A percentile compares a stretch with the other conserved stretches of the same genome.
These are phyloP conservation scores for Atta texana DNA, from an alignment of 1,140 invertebrate genomes.

Conservation along the genomic window DNA sequence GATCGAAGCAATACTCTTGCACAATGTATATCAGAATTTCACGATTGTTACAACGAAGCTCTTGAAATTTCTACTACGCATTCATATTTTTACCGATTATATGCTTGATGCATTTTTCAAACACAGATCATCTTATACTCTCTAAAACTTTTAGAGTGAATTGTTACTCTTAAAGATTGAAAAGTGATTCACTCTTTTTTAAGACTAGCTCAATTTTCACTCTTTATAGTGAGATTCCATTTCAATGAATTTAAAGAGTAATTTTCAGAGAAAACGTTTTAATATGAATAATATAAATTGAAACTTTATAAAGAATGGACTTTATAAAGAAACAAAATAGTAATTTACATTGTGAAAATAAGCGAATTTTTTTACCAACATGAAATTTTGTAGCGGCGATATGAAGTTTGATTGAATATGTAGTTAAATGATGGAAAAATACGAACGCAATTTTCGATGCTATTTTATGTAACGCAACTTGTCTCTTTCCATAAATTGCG, in stretches of 20 bases:
- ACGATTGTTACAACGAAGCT: background rate
- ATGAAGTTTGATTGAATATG: background rate
- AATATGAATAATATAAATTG: background rate
- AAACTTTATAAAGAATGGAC: background rate
- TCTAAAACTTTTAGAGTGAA: too few species aligned
- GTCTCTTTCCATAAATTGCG: slow-evolving; percentile 44
- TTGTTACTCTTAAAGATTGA: too few species aligned
- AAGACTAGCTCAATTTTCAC: too few species aligned
- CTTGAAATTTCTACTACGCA: background rate
- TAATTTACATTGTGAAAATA: background rate
- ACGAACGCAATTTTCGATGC: slow-evolving; percentile 32
- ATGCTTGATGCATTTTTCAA: too few species aligned
- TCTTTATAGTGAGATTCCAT: too few species aligned
- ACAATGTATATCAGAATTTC: slow-evolving; percentile 14
- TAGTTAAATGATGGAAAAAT: slow-evolving; percentile 9
- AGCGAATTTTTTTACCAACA: background rate
- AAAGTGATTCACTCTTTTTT: too few species aligned
- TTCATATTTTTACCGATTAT: background rate
- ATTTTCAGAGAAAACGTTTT: background rate
- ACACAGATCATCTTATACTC: background rate
- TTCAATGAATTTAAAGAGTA: too few species aligned
- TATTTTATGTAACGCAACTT: slow-evolving; percentile 35
- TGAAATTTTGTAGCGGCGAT: background rate
- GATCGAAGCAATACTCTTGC: slow-evolving; percentile 26
- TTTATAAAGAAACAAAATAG: background rate